Evolutionary conservation across 2,888 invertebrate genomes (phyloP).

Genomic region (Patella pellucida): DNA sequence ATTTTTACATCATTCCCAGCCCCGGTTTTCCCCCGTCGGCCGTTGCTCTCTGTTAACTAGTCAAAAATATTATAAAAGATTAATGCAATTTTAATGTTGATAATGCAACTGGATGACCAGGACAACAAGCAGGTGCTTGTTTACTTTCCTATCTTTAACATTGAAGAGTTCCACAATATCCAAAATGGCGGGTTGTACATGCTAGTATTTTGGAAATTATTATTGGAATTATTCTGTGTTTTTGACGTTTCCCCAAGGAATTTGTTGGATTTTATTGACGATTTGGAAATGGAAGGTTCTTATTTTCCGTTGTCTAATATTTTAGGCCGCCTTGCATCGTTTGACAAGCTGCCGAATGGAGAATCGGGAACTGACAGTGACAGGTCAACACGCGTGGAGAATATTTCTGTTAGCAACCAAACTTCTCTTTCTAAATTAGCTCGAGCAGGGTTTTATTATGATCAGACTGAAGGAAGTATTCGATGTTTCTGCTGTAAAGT

Average conservation of each 20-base stretch:
- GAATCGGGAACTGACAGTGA: background rate
- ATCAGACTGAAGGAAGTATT: background rate
- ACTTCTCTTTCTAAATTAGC: background rate
- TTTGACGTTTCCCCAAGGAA: background rate
- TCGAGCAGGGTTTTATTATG: slow-evolving; percentile 4
- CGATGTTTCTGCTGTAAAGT: background rate
- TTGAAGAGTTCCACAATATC: slow-evolving; percentile 2
- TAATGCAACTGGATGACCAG: too few relatives aligned
- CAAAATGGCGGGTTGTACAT: slow-evolving; percentile 2
- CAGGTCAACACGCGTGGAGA: background rate
- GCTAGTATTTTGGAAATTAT: background rate
- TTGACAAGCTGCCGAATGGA: background rate
- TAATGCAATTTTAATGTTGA: too few relatives aligned
- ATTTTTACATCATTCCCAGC: too few relatives aligned
- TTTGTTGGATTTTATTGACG: background rate
- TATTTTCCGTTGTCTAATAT: background rate
- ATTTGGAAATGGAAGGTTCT: background rate
- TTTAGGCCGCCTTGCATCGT: background rate
- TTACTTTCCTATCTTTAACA: too few relatives aligned
- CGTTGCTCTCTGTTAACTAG: too few relatives aligned
- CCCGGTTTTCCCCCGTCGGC: too few relatives aligned
- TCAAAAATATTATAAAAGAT: too few relatives aligned
- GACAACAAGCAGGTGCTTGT: too few relatives aligned
- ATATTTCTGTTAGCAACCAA: background rate
- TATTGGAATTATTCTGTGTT: background rate